phyloP scores from a whole-genome alignment of 2,113 vertebrate genomes.

The Naja naja region DNA sequence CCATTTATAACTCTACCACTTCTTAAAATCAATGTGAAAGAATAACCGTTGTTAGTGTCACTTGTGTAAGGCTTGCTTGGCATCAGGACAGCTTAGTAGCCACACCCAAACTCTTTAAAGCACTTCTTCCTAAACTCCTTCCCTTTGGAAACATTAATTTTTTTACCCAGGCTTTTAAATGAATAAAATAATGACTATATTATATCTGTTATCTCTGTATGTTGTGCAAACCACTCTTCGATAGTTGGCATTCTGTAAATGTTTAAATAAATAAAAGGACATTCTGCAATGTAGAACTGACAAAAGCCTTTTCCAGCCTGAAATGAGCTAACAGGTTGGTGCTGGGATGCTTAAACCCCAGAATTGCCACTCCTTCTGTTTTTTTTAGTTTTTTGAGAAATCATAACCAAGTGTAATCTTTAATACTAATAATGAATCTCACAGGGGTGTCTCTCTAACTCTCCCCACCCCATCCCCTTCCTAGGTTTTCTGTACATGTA shows the following conservation, averaged over 20 bases:
- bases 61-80: neutral
- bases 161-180: neutral
- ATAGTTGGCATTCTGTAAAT: neutral
- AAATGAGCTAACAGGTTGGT: neutral
- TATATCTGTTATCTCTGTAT: neutral
- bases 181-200: neutral
- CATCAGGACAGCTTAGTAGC: neutral
- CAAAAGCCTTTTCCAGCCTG: neutral
- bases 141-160: neutral
- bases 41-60: neutral
- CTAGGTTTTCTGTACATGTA: neutral
- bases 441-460: neutral
- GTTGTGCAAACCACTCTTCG: neutral
- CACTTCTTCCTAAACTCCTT: neutral
- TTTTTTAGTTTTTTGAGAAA: neutral
- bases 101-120: neutral
- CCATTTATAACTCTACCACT: neutral
- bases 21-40: neutral
- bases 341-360: neutral
- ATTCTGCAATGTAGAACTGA: neutral
- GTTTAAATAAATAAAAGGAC: neutral
- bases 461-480: neutral
- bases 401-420: neutral
- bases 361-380: neutral
- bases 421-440: neutral